Base-by-base conservation (phyloP, 2,888 invertebrate genomes). In the Selenia dentaria region DNA sequence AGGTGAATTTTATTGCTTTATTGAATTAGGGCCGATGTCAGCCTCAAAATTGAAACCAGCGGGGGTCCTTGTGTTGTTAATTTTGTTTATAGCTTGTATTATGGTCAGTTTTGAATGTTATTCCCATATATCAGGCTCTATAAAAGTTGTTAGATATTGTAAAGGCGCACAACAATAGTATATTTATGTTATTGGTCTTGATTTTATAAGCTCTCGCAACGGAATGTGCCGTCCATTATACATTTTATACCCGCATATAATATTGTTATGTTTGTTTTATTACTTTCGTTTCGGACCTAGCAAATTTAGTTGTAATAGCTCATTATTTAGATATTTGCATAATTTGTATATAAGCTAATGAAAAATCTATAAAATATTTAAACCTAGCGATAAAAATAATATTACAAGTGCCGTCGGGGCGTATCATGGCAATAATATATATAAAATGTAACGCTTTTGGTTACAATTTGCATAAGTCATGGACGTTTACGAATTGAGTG, bases 1-100 rank as follows among this genome's bases (percentile, higher is more conserved):
- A 90, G 88, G 90, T 90, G 89, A 87, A 89, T 89, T 90, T 90
- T 90, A 90, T 90, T 80, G 87, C 90, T 90, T 89, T 90, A 90
- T 90, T 90, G 90, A 90, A 90, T 90, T 90, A 90, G 81, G 86
- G 79, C 83, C 85, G 82, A 88, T 87, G 90, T 90, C 90, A 86
- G 83, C 64, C 69, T 83, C 86, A 87, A 90, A 90, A 90, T 90
- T 90, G 90, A 86, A 90, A 87, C 63, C 90, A 85, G 86, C 90
- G 64, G 88, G 90, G 83, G 74, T 74, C 61, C 83, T 64, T 83
- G 79, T 89, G 90, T 90, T 90, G 90, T 90, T 90, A 89, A 90
- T 90, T 89, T 90, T 87, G 89, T 90, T 90, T 90, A 90, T 88
- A 81, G 86, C 82, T 83, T 82, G 83, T 87, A 86, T 87, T 85